Base-by-base conservation (phyloP, 1,140 invertebrate genomes). In the Zaprionus kolodkinae region DNA sequence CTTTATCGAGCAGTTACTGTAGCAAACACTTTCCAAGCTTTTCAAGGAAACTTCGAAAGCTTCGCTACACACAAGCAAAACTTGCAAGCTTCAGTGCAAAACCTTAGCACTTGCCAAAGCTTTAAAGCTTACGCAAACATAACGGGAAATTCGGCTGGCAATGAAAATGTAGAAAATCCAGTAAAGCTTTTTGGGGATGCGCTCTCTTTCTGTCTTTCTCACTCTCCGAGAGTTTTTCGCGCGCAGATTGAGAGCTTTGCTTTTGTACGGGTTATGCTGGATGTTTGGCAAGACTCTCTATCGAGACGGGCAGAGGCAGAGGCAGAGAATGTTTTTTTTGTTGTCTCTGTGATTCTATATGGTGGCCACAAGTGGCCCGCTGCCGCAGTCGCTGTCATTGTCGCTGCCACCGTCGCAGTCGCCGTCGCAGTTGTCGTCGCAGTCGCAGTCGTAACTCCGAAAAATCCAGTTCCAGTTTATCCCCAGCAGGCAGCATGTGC, bases 401-500 rank as follows among this genome's bases (percentile, higher is more conserved):
- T 25, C 33, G 56, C 69, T 40, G 54, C 11, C 35, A 30, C n/a
- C 50, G n/a, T 43, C 54, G 71, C 15, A 25, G 35, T 12, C 33
- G 60, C 10, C 38, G 48, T 15, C 68, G 40, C 38, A 35, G 69
- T 11, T 15, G n/a, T 33, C 21, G 38, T n/a, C 38, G 52, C 21
- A 7, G 9, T 21, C 13, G 69, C 25, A 9, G 54, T 15, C 33
- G 85, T 77, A 78, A 76, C 90, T 92, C 87, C 87, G 86, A 91
- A 85, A 91, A 91, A 91, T 88, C 83, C 83, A 87, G 85, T 88
- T 91, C 90, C 90, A 92, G 91, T 92, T 92, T 91, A 92, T 92
- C 91, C 81, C 84, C 85, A 92, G 81, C 84, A 86, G 91, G 91
- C 91, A 92, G 85, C 87, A 89, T 86, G 91, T 91, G 76, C 91